phyloP scores from a whole-genome alignment of 2,888 invertebrate genomes.

The Scelioninae gen. 2 region DNA sequence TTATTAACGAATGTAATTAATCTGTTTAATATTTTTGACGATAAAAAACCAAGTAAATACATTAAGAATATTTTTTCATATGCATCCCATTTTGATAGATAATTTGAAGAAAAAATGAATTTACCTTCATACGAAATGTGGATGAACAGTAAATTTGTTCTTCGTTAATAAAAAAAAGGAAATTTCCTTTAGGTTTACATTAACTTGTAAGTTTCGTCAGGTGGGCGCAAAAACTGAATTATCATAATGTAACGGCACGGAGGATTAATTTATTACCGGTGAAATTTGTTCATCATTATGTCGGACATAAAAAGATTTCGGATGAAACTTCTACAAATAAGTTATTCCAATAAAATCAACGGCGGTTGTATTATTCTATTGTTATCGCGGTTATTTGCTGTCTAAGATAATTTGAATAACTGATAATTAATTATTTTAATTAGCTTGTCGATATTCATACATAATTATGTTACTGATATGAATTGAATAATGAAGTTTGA shows the following conservation, averaged over 20 bases:
- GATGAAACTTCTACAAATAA: neutral
- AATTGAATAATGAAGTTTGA: no score
- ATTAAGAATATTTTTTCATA: no score
- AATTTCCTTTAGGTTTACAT: no score
- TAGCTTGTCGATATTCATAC: constrained; percentile 9
- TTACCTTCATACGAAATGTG: constrained; percentile 8
- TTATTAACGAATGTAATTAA: no score
- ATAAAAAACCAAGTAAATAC: no score
- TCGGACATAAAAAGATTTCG: neutral
- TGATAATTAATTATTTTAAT: constrained; percentile 36
- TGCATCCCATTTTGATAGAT: constrained; percentile 12
- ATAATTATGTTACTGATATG: no score
- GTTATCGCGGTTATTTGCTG: constrained; percentile 11
- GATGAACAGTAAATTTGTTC: constrained; percentile 23
- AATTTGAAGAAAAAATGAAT: constrained; percentile 1
- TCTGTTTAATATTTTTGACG: no score
- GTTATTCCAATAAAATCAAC: constrained; percentile 20
- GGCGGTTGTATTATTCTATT: neutral
- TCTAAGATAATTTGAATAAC: constrained; percentile 26
- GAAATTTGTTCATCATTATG: no score
- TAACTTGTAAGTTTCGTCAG: constrained; percentile 4
- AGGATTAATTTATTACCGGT: no score
- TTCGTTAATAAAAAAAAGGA: no score
- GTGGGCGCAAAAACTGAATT: constrained; percentile 8
- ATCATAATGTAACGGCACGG: constrained; percentile 20